Evolutionary conservation across 2,888 invertebrate genomes (phyloP).

Genomic region (Magallana nippona): DNA sequence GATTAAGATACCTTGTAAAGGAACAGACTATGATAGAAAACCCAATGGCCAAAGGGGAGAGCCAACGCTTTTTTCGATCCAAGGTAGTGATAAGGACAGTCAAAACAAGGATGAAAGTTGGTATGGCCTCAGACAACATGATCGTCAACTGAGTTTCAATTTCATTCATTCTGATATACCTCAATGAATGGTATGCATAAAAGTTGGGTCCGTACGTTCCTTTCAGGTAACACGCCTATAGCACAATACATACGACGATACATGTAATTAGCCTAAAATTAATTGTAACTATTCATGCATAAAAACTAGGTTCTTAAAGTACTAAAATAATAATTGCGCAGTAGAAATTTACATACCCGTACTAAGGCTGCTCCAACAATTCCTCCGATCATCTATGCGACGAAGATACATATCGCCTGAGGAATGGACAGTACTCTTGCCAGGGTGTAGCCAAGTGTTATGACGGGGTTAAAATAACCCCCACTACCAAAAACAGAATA

Average conservation of each 20-base stretch:
- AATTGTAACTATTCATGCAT: no score
- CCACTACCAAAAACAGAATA: slow-evolving; percentile 73
- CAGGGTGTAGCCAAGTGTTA: slow-evolving; percentile 77
- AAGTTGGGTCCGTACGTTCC: no score
- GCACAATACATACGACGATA: no score
- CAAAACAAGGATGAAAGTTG: slow-evolving; percentile 74
- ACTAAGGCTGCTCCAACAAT: slow-evolving; percentile 64
- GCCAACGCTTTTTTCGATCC: slow-evolving; percentile 60
- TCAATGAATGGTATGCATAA: no score
- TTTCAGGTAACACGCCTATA: no score
- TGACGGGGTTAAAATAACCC: slow-evolving; percentile 81
- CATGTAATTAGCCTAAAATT: no score
- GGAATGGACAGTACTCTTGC: slow-evolving; percentile 70
- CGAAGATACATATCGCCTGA: slow-evolving; percentile 73
- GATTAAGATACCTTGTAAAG: slow-evolving; percentile 70
- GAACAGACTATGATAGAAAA: slow-evolving; percentile 78
- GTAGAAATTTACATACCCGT: slow-evolving; percentile 53
- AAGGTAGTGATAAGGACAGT: slow-evolving; percentile 78
- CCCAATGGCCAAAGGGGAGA: slow-evolving; percentile 79
- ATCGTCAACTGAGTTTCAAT: slow-evolving; percentile 64
- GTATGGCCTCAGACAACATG: slow-evolving; percentile 62
- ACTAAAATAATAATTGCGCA: no score
- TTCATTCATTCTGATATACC: slow-evolving; percentile 46
- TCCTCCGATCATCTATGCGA: slow-evolving; percentile 78
- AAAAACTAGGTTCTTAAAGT: no score